Evolutionary conservation across 2,888 invertebrate species (phyloP).

Genomic region (Aphrophora alni): DNA sequence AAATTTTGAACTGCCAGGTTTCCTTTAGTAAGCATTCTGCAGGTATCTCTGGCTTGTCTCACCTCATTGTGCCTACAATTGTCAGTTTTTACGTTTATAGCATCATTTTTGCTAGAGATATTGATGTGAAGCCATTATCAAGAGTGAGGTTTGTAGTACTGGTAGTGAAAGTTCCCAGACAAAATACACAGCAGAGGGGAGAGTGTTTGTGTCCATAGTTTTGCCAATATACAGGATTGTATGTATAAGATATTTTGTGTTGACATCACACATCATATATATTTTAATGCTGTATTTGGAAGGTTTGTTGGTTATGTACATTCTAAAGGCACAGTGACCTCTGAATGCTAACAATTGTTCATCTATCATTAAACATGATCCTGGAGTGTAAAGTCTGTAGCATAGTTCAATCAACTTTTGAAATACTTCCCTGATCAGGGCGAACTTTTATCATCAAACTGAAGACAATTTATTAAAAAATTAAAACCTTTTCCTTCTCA

Average conservation of each 20-base stretch:
- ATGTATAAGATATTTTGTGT: slow-evolving; percentile 26
- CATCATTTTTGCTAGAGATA: slow-evolving; percentile 14
- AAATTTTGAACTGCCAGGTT: neutral
- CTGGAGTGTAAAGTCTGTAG: slow-evolving; percentile 42
- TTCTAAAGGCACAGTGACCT: slow-evolving; percentile 47
- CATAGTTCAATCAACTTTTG: slow-evolving; percentile 18
- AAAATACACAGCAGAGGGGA: slow-evolving; percentile 27
- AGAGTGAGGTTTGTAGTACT: slow-evolving; percentile 24
- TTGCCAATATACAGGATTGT: slow-evolving; percentile 32
- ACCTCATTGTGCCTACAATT: slow-evolving; percentile 16
- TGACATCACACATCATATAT: slow-evolving; percentile 31
- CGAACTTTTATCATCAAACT: neutral
- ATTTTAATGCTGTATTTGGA: slow-evolving; percentile 49
- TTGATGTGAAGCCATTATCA: slow-evolving; percentile 33
- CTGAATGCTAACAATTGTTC: slow-evolving; percentile 48
- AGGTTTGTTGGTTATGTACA: slow-evolving; percentile 48
- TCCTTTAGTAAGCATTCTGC: slow-evolving; percentile 12
- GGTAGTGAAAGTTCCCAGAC: slow-evolving; percentile 21
- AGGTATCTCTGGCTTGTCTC: slow-evolving; percentile 26
- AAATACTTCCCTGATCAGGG: slow-evolving; percentile 9
- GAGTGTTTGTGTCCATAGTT: slow-evolving; percentile 10
- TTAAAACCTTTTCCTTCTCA: too few species aligned
- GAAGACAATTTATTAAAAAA: neutral
- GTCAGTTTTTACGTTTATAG: slow-evolving; percentile 17
- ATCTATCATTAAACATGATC: slow-evolving; percentile 46